Evolutionary conservation across 1,140 invertebrate genomes (phyloP), one percentile per base, ranked within the genome.

Genomic region (Elymnias hypermnestra): DNA sequence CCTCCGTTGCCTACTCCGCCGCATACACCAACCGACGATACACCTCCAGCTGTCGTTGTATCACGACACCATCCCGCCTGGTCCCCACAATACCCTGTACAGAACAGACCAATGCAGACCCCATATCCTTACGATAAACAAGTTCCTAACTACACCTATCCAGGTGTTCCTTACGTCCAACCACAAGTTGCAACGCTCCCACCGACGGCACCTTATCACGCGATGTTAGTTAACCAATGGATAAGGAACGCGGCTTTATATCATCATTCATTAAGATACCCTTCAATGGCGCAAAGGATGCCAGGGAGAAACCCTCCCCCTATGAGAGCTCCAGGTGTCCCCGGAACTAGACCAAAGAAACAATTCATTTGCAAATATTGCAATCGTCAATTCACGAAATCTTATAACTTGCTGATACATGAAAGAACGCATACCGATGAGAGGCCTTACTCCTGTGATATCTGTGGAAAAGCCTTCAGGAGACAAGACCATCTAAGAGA

Each of bases 311-410:
- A 89, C 13, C 85, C 90, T 0, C 73, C 87, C 0, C 87, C 89
- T 2, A 73, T 89, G 36, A 89, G 91, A 44, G 71, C 89, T 0
- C 89, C 60, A 46, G 88, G 87, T 9, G 72, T 86, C 1, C 87
- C 88, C 0, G 91, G 90, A 18, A 88, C 91, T 1, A 86, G 92
- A 33, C 93, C 92, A 1, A 97, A 97, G 87, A 97, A 97, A 67
- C 94, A 98, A 73, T 98, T 97, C 74, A 97, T 98, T 64, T 98
- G 97, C 88, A 95, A 96, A 76, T 98, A 94, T 75, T 98, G 97
- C 86, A 91, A 94, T 63, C 88, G 97, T 1, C 95, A 98, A 51
- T 98, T 98, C 75, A 98, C 97, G 28, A 98, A 98, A 78, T 97
- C 95, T 25, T 98, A 98, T 88, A 99, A 99, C 77, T 87, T 99